phyloP scores from a whole-genome alignment of 2,113 vertebrate genomes.

The Serilophus lunatus region DNA sequence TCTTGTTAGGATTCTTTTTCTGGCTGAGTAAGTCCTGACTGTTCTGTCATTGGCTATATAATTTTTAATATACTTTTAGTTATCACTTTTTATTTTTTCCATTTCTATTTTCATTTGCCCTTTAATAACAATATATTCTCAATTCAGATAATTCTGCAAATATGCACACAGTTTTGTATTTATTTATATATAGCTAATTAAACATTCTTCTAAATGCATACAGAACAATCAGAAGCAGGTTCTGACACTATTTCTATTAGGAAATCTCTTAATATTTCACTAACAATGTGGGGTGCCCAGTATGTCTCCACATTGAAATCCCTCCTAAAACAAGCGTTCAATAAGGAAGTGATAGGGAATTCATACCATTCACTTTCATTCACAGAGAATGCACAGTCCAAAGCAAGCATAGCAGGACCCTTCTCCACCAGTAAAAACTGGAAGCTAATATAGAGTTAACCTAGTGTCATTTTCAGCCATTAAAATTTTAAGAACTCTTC shows the following conservation, averaged over 20 bases:
- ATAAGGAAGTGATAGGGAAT: neutral
- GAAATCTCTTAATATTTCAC: neutral
- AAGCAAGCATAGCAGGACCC: neutral
- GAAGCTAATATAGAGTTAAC: neutral
- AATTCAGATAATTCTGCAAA: neutral
- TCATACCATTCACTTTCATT: neutral
- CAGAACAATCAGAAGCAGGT: neutral
- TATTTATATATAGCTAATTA: neutral
- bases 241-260: neutral
- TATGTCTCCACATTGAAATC: neutral
- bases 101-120: neutral
- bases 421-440: neutral
- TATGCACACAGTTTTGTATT: neutral
- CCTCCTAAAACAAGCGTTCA: neutral
- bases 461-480: neutral
- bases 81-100: neutral
- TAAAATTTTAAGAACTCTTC: neutral
- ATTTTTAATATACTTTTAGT: neutral
- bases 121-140: neutral
- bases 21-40: neutral
- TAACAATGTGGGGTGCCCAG: neutral
- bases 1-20: neutral
- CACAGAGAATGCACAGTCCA: neutral
- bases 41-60: neutral
- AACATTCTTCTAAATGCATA: neutral